Percentiles rank a stretch among this genome's conserved stretches.
Conservation (phyloP, 2,888 invertebrate species). For the Microplitis manilae region DNA sequence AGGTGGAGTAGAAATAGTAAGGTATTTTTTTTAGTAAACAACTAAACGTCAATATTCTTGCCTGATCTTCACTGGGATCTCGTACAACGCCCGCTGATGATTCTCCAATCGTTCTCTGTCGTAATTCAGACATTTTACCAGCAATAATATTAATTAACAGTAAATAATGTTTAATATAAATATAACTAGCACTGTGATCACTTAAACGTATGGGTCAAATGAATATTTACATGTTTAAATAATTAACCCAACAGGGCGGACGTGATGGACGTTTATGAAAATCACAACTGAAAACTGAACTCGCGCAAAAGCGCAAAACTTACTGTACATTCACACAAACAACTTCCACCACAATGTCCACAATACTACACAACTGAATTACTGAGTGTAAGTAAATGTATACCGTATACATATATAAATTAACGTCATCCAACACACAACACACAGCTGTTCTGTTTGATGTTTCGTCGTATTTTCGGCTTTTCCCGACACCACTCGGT, state of each 20-base stretch:
- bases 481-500: neutral
- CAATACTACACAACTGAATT: neutral
- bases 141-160: constrained; percentile 21
- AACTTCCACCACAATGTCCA: neutral
- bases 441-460: neutral
- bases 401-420: neutral
- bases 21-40: constrained; percentile 33
- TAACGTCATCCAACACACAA: neutral
- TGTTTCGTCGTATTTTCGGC: neutral
- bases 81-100: constrained; percentile 57
- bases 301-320: constrained; percentile 48
- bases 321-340: neutral
- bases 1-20: neutral
- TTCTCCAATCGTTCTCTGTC: constrained; percentile 65
- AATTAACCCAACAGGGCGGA: constrained; percentile 57
- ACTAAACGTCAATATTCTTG: constrained; percentile 49
- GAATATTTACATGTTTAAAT: constrained; percentile 66
- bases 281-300: constrained; percentile 17
- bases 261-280: constrained; percentile 58
- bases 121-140: constrained; percentile 65
- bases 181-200: constrained; percentile 53
- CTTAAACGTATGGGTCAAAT: constrained; percentile 51
- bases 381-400: neutral
- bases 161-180: constrained; percentile 43
- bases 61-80: constrained; percentile 67